Percentiles rank a stretch among this genome's conserved stretches.
phyloP scores from a whole-genome alignment of 2,888 invertebrate genomes.

The Capitulum mitella region DNA sequence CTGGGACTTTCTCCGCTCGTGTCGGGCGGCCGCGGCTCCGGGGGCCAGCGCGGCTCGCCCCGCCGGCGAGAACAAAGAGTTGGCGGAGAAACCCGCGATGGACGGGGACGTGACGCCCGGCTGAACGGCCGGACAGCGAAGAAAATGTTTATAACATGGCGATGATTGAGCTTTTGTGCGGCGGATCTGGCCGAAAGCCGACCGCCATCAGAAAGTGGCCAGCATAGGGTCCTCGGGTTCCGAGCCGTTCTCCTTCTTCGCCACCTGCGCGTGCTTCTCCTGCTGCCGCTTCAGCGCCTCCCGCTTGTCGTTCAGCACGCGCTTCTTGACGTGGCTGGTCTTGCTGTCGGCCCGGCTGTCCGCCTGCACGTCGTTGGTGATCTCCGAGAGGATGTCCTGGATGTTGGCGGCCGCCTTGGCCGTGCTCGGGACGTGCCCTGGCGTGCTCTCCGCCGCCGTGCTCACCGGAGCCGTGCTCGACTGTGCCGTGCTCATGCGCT shows the following conservation, averaged over 20 bases:
- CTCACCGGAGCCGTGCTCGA: background rate
- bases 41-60: background rate
- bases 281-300: background rate
- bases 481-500: background rate
- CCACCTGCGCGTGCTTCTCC: background rate
- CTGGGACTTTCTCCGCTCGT: background rate
- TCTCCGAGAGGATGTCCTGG: constrained; percentile 14
- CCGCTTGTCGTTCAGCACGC: constrained; percentile 17
- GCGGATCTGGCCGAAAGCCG: background rate
- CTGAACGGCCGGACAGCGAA: no score
- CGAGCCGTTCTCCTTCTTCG: no score
- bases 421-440: background rate
- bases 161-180: background rate
- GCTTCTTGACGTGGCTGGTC: constrained; percentile 19
- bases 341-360: background rate
- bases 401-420: constrained; percentile 2
- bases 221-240: background rate
- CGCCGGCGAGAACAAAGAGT: background rate
- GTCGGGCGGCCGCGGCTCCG: background rate
- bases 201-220: constrained; percentile 9
- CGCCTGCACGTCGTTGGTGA: background rate
- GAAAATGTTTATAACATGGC: no score
- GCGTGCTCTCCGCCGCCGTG: background rate
- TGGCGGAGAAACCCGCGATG: constrained; percentile 16
- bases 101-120: background rate